Percentiles rank a stretch among this genome's conserved stretches.
Evolutionary conservation across 2,113 vertebrate genomes (phyloP).

Genomic region (Sceloporus tristichus): DNA sequence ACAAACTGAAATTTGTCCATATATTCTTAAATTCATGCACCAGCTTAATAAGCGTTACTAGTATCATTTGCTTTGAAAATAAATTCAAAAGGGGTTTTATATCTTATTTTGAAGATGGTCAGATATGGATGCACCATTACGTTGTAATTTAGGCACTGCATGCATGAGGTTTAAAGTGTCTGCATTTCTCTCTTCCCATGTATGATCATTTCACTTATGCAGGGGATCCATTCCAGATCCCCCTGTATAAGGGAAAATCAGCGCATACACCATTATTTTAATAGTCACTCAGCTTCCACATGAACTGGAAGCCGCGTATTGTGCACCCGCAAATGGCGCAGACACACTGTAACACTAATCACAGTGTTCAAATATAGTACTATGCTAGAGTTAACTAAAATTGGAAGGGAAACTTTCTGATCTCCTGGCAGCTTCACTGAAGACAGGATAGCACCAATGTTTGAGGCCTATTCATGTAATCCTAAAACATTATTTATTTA

Average conservation of each 20-base stretch:
- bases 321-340: no score
- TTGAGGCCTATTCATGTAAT: background rate
- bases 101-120: slow-evolving; percentile 21
- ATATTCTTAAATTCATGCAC: slow-evolving; percentile 48
- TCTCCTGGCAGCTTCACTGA: background rate
- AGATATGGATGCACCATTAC: background rate
- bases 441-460: no score
- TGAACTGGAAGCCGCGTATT: no score
- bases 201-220: background rate
- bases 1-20: slow-evolving; percentile 50
- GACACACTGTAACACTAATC: no score
- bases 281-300: no score
- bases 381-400: background rate
- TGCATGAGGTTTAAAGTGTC: background rate
- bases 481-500: background rate
- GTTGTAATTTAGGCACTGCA: background rate
- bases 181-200: background rate
- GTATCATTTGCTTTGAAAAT: slow-evolving; percentile 44
- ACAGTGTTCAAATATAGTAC: no score
- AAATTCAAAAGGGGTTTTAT: slow-evolving; percentile 6
- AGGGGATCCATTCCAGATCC: no score
- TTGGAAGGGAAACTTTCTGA: background rate
- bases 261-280: no score
- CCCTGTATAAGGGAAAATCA: no score
- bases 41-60: slow-evolving; percentile 23